Conservation (phyloP, 2,797 vertebrate species). For the Amblyopsis hoosieri region DNA sequence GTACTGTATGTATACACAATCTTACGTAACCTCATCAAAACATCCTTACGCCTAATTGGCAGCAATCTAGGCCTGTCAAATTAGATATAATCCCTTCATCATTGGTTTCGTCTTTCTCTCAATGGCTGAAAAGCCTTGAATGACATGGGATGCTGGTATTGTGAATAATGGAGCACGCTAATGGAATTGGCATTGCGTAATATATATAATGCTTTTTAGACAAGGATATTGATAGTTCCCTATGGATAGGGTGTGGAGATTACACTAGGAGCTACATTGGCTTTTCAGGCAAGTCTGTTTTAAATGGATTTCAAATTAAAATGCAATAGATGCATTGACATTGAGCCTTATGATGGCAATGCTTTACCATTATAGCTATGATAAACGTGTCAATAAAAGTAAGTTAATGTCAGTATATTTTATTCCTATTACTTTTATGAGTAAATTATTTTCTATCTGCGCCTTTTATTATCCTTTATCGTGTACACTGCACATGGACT, state of each 20-base stretch:
- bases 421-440: slow-evolving; percentile 27
- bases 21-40: slow-evolving; percentile 59
- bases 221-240: slow-evolving; percentile 48
- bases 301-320: slow-evolving; percentile 57
- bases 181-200: slow-evolving; percentile 63
- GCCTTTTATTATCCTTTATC: slow-evolving; percentile 16
- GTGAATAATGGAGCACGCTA: slow-evolving; percentile 62
- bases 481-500: neutral
- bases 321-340: slow-evolving; percentile 49
- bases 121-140: slow-evolving; percentile 47
- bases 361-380: slow-evolving; percentile 49
- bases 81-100: slow-evolving; percentile 53
- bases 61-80: slow-evolving; percentile 60
- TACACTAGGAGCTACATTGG: slow-evolving; percentile 30
- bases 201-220: slow-evolving; percentile 27
- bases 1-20: slow-evolving; percentile 20
- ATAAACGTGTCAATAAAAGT: slow-evolving; percentile 49
- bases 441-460: slow-evolving; percentile 21
- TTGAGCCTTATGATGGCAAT: slow-evolving; percentile 45
- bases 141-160: slow-evolving; percentile 53
- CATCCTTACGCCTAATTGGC: slow-evolving; percentile 63
- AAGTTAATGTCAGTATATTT: slow-evolving; percentile 34
- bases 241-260: slow-evolving; percentile 32
- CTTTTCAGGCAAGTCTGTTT: slow-evolving; percentile 27
- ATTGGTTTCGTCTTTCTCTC: slow-evolving; percentile 45